Evolutionary conservation across 2,888 invertebrate genomes (phyloP).

Genomic region (Sminthurinus aureus): DNA sequence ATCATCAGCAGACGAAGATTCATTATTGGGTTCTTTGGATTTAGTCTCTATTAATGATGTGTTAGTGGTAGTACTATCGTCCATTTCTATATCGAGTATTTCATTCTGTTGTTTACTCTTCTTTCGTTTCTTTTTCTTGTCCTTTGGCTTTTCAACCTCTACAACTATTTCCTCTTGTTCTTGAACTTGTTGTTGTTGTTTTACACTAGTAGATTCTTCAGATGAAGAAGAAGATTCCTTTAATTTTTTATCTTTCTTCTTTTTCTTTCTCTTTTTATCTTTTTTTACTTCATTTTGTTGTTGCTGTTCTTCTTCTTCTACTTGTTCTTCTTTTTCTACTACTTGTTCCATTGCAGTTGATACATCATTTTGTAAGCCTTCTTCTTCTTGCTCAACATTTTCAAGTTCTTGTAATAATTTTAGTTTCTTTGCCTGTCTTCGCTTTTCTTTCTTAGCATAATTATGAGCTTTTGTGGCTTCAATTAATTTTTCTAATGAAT

Average conservation of each 20-base stretch:
- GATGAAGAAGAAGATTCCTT: background rate
- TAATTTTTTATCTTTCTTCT: conserved; percentile 1
- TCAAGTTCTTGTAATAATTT: background rate
- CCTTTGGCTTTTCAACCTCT: background rate
- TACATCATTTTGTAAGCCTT: too few relatives aligned
- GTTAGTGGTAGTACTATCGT: background rate
- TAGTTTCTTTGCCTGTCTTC: conserved; percentile 6
- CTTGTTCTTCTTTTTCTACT: background rate
- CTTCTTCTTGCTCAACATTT: conserved; percentile 5
- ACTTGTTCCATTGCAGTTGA: too few relatives aligned
- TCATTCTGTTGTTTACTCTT: conserved; percentile 6
- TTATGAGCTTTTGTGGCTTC: conserved; percentile 13
- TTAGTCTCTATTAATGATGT: background rate
- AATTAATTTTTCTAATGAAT: conserved; percentile 2
- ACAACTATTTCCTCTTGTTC: background rate
- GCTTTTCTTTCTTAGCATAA: conserved; percentile 16
- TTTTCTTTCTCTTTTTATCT: conserved; percentile 9
- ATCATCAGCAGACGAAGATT: background rate
- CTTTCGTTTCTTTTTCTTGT: conserved; percentile 13
- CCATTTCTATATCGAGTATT: background rate
- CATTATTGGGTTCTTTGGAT: background rate
- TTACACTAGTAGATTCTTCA: background rate
- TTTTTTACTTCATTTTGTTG: background rate
- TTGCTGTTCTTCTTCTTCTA: background rate
- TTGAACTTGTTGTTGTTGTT: background rate